Conservation (phyloP, 2,888 invertebrate genomes). For the Platycnemis pennipes region DNA sequence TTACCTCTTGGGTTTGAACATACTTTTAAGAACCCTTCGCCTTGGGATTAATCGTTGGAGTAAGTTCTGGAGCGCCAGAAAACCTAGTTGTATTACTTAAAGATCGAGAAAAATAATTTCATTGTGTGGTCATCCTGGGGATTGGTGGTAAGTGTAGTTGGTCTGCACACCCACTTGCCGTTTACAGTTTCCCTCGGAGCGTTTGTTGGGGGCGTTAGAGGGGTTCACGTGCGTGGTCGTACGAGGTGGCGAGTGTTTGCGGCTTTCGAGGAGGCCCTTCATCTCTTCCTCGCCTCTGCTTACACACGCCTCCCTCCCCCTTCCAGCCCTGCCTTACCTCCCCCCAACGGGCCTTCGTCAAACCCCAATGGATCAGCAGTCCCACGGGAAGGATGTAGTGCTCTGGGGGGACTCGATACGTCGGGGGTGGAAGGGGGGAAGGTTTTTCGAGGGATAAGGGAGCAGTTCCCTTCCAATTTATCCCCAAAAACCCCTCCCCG, state of each 20-base stretch:
- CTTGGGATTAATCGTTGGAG: no score
- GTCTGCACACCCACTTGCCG: no score
- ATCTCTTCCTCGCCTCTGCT: not conserved
- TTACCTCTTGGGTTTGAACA: no score
- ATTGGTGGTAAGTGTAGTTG: no score
- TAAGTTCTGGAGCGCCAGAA: no score
- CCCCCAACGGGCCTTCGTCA: not conserved
- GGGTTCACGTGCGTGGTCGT: not conserved
- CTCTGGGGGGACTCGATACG: no score
- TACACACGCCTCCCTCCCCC: not conserved
- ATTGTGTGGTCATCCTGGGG: no score
- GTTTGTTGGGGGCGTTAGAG: not conserved
- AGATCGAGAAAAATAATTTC: no score
- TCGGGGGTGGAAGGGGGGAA: not conserved
- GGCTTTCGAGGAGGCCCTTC: constrained; percentile 32
- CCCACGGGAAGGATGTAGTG: not conserved
- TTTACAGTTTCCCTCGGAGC: no score
- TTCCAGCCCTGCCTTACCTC: not conserved
- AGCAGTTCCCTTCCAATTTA: not conserved
- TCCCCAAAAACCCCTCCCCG: not conserved
- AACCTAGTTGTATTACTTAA: no score
- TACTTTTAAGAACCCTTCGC: no score
- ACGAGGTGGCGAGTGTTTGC: not conserved
- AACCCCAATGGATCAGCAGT: constrained; percentile 22
- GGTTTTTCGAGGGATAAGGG: not conserved